Conservation (phyloP, 2,113 vertebrate species). For the Amblyopsis rosae region DNA sequence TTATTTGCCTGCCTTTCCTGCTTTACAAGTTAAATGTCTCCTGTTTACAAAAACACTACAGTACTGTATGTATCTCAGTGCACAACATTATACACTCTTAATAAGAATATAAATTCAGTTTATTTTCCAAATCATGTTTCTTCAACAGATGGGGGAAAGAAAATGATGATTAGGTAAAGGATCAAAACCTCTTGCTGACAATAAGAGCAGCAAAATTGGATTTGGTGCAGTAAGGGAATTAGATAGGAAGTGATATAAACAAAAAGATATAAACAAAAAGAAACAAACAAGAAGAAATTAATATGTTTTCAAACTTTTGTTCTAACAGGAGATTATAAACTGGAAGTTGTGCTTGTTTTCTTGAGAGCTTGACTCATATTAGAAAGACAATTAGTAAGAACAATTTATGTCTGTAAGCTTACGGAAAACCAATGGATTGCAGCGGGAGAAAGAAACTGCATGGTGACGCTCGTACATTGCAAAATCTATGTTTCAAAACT, state of each 20-base stretch:
- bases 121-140: slow-evolving; percentile 24
- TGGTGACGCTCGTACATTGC: too few relatives aligned
- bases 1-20: slow-evolving; percentile 3
- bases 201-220: slow-evolving; percentile 56
- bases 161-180: slow-evolving; percentile 43
- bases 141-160: slow-evolving; percentile 48
- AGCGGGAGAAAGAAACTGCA: too few relatives aligned
- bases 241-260: slow-evolving; percentile 60
- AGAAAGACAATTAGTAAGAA: slow-evolving; percentile 31
- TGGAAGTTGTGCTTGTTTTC: slow-evolving; percentile 36
- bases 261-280: slow-evolving; percentile 61
- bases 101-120: too few relatives aligned
- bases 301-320: slow-evolving; percentile 56
- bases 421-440: too few relatives aligned
- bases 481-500: too few relatives aligned
- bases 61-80: too few relatives aligned
- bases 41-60: too few relatives aligned
- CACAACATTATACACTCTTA: too few relatives aligned
- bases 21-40: neutral
- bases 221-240: slow-evolving; percentile 59
- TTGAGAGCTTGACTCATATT: slow-evolving; percentile 38
- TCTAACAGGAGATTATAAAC: slow-evolving; percentile 47
- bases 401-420: slow-evolving; percentile 21
- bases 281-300: slow-evolving; percentile 67
- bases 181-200: slow-evolving; percentile 48